Conservation (phyloP, 2,797 vertebrate genomes). For the Leptoclinus maculatus region DNA sequence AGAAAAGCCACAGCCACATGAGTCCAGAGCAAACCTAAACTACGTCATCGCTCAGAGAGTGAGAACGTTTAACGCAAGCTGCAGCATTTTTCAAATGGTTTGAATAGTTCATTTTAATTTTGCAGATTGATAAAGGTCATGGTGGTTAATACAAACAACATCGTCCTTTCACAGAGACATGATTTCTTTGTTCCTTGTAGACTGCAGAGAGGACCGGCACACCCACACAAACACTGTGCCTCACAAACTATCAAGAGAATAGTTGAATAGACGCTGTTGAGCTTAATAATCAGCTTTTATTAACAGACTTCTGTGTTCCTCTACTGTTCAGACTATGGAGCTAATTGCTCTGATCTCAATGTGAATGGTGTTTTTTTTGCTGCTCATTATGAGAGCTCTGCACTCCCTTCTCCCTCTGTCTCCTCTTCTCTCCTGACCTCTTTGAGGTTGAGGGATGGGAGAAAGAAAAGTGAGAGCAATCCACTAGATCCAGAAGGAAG, state of each 20-base stretch:
- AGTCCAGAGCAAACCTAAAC: constrained; percentile 9
- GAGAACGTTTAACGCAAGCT: neutral
- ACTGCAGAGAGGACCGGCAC: constrained; percentile 39
- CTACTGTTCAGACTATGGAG: constrained; percentile 46
- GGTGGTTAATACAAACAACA: constrained; percentile 42
- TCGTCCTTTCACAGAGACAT: constrained; percentile 45
- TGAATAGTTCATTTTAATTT: constrained; percentile 40
- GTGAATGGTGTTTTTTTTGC: constrained; percentile 54
- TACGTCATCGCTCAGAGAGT: constrained; percentile 13
- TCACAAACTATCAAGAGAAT: constrained; percentile 23
- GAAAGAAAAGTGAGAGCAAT: constrained; percentile 41
- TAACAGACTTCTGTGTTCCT: constrained; percentile 49
- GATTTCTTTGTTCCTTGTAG: constrained; percentile 64
- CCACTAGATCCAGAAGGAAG: constrained; percentile 27
- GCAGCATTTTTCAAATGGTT: constrained; percentile 47
- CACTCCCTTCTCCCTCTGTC: constrained; percentile 2
- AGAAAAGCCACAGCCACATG: constrained; percentile 17
- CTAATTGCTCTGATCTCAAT: constrained; percentile 61
- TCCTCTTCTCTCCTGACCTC: constrained; percentile 22
- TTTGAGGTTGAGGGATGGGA: constrained; percentile 23
- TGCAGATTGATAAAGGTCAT: constrained; percentile 41
- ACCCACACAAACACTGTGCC: constrained; percentile 54
- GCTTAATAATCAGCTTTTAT: constrained; percentile 59
- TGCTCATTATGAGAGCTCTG: constrained; percentile 42
- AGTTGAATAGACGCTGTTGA: constrained; percentile 48